Evolutionary conservation across 2,113 vertebrate species (phyloP).

Genomic region (Orcinus orca): DNA sequence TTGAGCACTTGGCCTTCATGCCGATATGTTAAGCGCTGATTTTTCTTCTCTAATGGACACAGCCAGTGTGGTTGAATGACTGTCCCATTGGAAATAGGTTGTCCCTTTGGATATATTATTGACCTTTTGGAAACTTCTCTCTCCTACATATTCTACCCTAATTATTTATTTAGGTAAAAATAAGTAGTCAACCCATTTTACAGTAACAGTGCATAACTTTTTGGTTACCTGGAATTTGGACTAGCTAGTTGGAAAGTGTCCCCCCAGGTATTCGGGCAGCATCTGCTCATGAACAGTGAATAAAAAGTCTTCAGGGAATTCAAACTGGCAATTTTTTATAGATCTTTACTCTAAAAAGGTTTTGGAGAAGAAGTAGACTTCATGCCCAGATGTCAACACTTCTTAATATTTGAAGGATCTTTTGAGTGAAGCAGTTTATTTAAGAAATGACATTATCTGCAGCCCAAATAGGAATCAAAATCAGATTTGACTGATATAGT

Average conservation of each 20-base stretch:
- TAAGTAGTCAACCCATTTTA: not conserved
- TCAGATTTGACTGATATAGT: not conserved
- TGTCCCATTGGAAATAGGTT: not conserved
- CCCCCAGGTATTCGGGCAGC: not conserved
- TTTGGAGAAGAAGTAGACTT: conserved; percentile 47
- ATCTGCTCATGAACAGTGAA: conserved; percentile 66
- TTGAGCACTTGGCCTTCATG: not conserved
- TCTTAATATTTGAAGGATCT: conserved; percentile 59
- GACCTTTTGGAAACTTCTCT: conserved; percentile 5
- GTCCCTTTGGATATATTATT: not conserved
- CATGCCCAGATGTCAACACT: conserved; percentile 47
- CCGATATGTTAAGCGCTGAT: not conserved
- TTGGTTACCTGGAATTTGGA: not conserved
- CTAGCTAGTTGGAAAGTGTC: not conserved
- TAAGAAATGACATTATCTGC: conserved; percentile 36
- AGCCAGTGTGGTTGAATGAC: not conserved
- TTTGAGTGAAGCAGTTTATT: conserved; percentile 49
- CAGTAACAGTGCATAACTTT: not conserved
- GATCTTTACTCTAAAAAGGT: conserved; percentile 40
- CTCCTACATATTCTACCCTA: not conserved
- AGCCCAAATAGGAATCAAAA: conserved; percentile 6
- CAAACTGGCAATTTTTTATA: conserved; percentile 32
- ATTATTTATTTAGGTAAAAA: conserved; percentile 40
- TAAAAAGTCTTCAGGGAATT: conserved; percentile 54
- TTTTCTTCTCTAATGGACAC: not conserved